phyloP scores from a whole-genome alignment of 2,113 vertebrate species.

The Tragelaphus imberbis region DNA sequence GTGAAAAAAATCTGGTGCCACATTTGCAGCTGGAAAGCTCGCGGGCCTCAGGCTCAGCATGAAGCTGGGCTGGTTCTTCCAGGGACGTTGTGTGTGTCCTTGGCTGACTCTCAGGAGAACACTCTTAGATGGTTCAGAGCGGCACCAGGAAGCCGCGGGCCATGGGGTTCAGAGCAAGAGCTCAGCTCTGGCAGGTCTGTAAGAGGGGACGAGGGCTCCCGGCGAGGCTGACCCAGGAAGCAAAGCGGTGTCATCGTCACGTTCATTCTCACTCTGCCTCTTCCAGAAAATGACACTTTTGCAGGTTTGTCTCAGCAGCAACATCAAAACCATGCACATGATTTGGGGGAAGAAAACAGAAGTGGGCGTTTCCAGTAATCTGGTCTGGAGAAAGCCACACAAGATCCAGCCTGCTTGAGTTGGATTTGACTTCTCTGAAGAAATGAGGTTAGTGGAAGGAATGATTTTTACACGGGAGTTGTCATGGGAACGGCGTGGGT shows the following conservation, averaged over 20 bases:
- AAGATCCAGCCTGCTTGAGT: not conserved
- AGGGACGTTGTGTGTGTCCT: accelerated
- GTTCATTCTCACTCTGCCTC: accelerated
- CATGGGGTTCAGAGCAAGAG: accelerated
- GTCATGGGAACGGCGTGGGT: not conserved
- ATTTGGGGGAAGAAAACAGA: constrained; percentile 25
- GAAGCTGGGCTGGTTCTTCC: not conserved
- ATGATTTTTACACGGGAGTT: not conserved
- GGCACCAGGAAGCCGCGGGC: accelerated
- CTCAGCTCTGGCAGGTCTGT: not conserved
- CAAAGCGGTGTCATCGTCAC: accelerated
- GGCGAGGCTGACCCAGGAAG: not conserved
- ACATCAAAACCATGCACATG: not conserved
- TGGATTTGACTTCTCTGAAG: not conserved
- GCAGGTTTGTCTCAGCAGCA: not conserved
- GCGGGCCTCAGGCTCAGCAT: accelerated
- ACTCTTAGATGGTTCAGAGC: accelerated
- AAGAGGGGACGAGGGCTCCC: accelerated
- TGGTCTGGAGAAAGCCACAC: not conserved
- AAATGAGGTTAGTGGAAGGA: not conserved
- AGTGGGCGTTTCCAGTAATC: constrained; percentile 49
- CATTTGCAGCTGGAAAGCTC: accelerated
- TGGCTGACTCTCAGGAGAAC: not conserved
- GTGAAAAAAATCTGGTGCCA: too few relatives aligned
- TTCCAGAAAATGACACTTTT: not conserved